These are phyloP conservation scores for Petrophora chlorosata DNA, from an alignment of 2,888 invertebrate species.

Conservation along the genomic window DNA sequence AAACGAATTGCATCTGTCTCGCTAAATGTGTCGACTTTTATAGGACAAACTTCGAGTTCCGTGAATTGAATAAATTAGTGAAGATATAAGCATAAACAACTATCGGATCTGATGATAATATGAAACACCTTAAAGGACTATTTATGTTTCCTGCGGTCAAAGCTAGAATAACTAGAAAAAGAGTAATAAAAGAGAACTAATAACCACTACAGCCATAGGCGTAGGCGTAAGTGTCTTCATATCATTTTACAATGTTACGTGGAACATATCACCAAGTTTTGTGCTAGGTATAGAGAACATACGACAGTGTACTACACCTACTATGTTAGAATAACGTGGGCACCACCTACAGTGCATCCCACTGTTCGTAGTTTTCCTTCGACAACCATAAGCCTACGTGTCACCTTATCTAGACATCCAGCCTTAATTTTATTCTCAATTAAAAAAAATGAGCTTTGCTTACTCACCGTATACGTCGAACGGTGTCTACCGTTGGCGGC, in stretches of 20 bases:
- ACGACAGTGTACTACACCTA: conserved; percentile 69
- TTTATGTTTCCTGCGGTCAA: conserved; percentile 18
- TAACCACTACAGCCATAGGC: conserved; percentile 2
- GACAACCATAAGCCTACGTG: conserved; percentile 66
- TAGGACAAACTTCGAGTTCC: conserved; percentile 14
- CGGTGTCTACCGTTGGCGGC: conserved; percentile 59
- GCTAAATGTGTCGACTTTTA: conserved; percentile 32
- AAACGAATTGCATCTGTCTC: conserved; percentile 46
- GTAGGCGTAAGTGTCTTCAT: conserved; percentile 20
- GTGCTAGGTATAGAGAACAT: conserved; percentile 60
- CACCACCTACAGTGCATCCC: conserved; percentile 76
- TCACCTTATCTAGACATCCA: conserved; percentile 59
- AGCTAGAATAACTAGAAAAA: conserved; percentile 14
- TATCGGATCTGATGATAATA: conserved; percentile 6
- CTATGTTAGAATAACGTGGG: conserved; percentile 73
- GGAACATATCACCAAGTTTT: conserved; percentile 37
- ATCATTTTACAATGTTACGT: conserved; percentile 21
- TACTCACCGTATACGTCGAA: conserved; percentile 72
- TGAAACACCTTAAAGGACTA: conserved; percentile 6
- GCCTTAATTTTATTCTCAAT: conserved; percentile 47
- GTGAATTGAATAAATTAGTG: conserved; percentile 17
- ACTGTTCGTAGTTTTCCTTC: conserved; percentile 67
- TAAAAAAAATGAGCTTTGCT: conserved; percentile 60
- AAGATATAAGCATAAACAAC: conserved; percentile 9
- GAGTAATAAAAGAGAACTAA: conserved; percentile 10